phyloP scores from a whole-genome alignment of 2,888 invertebrate species.

The Drosophila affinis region DNA sequence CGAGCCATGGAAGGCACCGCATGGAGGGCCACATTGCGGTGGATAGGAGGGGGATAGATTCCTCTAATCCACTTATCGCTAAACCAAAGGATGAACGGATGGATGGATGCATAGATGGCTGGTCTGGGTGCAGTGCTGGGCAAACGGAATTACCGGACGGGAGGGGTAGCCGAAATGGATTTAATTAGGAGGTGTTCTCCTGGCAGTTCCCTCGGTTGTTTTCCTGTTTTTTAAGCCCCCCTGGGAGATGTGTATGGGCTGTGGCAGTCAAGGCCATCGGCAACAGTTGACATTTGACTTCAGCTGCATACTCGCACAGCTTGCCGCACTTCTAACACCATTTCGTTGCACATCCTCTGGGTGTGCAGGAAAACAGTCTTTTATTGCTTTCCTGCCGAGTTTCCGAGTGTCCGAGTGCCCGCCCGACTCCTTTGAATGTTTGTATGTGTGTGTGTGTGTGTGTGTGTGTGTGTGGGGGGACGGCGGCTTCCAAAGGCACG shows the following conservation, averaged over 20 bases:
- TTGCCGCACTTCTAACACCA: neutral
- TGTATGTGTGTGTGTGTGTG: neutral
- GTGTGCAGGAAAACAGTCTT: conserved; percentile 3
- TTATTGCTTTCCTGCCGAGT: neutral
- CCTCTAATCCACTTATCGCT: conserved; percentile 21
- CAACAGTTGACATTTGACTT: conserved; percentile 35
- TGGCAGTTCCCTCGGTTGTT: neutral
- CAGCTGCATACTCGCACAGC: conserved; percentile 6
- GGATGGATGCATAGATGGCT: neutral
- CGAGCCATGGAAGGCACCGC: conserved; percentile 7
- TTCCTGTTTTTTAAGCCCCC: too few species aligned
- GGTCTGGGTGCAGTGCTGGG: neutral
- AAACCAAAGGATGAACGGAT: neutral
- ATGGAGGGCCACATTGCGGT: too few species aligned
- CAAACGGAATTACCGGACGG: neutral
- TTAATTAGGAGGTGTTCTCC: conserved; percentile 19
- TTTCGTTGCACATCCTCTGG: conserved; percentile 7
- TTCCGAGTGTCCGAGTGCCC: too few species aligned
- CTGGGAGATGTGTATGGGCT: neutral
- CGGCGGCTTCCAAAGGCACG: neutral
- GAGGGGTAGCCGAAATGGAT: conserved; percentile 4
- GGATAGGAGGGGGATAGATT: neutral
- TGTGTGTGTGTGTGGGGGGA: too few species aligned
- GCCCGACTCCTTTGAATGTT: neutral
- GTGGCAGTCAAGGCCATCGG: neutral